A percentile compares a stretch with the other conserved stretches of the same genome.
Conservation (phyloP, 2,113 vertebrate species). For the Furnarius figulus region DNA sequence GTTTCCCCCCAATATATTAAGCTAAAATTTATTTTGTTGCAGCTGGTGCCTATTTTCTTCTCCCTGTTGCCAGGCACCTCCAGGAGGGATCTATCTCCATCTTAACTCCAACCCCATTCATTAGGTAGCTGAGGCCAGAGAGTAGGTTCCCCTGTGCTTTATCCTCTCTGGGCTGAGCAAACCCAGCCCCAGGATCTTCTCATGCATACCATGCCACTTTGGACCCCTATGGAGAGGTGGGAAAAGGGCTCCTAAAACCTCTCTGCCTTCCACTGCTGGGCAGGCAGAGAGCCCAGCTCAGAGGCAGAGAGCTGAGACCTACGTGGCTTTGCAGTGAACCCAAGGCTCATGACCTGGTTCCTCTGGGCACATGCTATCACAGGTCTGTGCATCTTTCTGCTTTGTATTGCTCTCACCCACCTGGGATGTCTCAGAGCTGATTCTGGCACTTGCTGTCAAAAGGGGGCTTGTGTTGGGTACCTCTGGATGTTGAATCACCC, state of each 20-base stretch:
- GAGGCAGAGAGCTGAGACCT: not conserved
- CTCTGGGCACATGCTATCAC: not conserved
- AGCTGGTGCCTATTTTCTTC: not conserved
- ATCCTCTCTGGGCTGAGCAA: not conserved
- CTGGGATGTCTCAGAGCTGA: not conserved
- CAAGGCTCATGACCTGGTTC: not conserved
- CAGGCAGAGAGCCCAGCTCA: not conserved
- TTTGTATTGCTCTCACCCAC: not conserved
- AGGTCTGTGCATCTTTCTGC: not conserved
- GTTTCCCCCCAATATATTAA: not conserved
- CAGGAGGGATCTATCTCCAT: not conserved
- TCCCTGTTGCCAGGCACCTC: not conserved
- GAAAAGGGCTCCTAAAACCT: not conserved
- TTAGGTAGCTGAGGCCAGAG: not conserved
- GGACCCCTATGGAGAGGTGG: not conserved
- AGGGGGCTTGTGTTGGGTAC: not conserved
- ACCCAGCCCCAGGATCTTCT: not conserved
- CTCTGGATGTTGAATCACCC: rapidly evolving
- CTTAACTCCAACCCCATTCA: not conserved
- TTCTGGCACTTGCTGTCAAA: not conserved
- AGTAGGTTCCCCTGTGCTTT: not conserved
- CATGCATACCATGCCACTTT: not conserved
- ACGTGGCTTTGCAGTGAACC: not conserved
- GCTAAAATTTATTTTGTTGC: not conserved
- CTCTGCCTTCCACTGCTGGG: rapidly evolving